A percentile compares a stretch with the other conserved stretches of the same genome.
phyloP scores from a whole-genome alignment of 64 coral and sea anemone genomes.

The Anthopleura sola region DNA sequence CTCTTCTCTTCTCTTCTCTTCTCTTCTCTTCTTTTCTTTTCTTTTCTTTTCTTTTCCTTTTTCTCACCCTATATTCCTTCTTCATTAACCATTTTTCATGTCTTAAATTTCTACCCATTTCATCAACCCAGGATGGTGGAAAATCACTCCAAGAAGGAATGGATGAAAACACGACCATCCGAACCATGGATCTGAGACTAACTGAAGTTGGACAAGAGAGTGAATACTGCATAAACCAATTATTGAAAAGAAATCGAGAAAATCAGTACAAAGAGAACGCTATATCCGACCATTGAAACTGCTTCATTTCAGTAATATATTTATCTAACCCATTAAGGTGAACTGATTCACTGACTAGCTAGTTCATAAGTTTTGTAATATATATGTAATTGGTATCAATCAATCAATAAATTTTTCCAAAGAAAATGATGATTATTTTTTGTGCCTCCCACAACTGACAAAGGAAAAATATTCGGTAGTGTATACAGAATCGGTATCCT shows the following conservation, averaged over 20 bases:
- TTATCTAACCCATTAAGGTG: too few relatives aligned
- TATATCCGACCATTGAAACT: neutral
- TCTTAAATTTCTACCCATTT: neutral
- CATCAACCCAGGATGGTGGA: constrained; percentile 70
- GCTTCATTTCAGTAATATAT: neutral
- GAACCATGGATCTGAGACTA: constrained; percentile 84
- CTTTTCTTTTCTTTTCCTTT: too few relatives aligned
- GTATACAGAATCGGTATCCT: too few relatives aligned
- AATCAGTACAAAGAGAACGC: constrained; percentile 55
- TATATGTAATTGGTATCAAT: too few relatives aligned
- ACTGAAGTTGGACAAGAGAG: constrained; percentile 98
- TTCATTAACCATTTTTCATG: neutral
- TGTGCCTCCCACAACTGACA: too few relatives aligned
- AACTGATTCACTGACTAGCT: too few relatives aligned
- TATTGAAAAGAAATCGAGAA: constrained; percentile 94
- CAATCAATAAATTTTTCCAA: too few relatives aligned
- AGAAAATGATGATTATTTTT: too few relatives aligned
- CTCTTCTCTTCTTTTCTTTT: neutral
- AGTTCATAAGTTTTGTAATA: neutral
- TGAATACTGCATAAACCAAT: constrained; percentile 97
- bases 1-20: too few relatives aligned
- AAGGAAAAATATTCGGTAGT: too few relatives aligned
- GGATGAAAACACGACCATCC: constrained; percentile 90
- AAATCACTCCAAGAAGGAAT: constrained; percentile 97
- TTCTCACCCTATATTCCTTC: neutral